These are phyloP conservation scores for Nowickia ferox DNA, from an alignment of 2,888 invertebrate genomes.

Conservation along the genomic window DNA sequence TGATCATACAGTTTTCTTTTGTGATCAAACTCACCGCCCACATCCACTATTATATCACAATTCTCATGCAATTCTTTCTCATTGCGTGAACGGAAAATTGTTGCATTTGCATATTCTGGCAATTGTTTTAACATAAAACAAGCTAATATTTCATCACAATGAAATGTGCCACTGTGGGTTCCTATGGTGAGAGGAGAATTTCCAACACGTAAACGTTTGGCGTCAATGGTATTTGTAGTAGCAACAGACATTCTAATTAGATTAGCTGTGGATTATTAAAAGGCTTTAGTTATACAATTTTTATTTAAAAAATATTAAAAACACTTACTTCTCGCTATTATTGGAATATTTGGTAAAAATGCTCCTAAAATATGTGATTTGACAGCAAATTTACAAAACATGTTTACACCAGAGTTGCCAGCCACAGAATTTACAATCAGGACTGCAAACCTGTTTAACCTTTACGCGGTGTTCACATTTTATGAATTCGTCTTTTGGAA, in stretches of 20 bases:
- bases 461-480: too few species aligned
- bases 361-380: neutral
- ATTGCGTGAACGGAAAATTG: slow-evolving; percentile 89
- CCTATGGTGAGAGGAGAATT: slow-evolving; percentile 75
- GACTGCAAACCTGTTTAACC: too few species aligned
- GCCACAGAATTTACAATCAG: neutral
- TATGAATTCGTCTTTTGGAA: too few species aligned
- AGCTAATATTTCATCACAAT: slow-evolving; percentile 86
- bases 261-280: neutral
- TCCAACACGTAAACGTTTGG: slow-evolving; percentile 61
- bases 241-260: slow-evolving; percentile 46
- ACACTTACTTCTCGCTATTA: neutral
- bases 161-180: slow-evolving; percentile 81
- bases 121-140: slow-evolving; percentile 94
- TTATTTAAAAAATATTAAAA: neutral
- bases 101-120: slow-evolving; percentile 91
- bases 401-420: neutral
- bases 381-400: slow-evolving; percentile 9
- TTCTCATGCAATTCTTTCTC: slow-evolving; percentile 85
- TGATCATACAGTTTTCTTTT: slow-evolving; percentile 93
- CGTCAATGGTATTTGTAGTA: neutral
- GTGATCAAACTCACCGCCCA: slow-evolving; percentile 93
- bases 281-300: neutral
- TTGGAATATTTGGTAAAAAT: neutral
- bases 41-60: slow-evolving; percentile 98